phyloP scores from a whole-genome alignment of 2,797 vertebrate species.

The Australoheros facetus region DNA sequence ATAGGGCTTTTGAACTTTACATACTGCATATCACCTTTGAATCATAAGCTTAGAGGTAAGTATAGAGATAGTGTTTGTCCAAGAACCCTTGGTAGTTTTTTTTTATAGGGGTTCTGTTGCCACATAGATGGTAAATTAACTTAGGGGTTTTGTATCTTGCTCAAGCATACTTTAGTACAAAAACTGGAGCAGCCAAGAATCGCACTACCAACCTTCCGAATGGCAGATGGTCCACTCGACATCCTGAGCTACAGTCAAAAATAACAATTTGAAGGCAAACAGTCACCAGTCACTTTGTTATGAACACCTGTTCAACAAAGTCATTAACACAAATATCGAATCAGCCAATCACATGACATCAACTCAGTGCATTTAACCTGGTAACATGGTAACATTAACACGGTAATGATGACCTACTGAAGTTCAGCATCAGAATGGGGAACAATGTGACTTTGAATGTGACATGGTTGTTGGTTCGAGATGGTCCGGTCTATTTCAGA shows the following conservation, averaged over 20 bases:
- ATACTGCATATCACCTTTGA: neutral
- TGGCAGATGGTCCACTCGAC: too few species aligned
- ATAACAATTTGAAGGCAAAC: neutral
- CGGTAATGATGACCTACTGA: neutral
- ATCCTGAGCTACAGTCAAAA: too few species aligned
- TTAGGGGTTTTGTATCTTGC: too few species aligned
- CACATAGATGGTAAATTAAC: neutral
- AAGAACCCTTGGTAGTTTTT: neutral
- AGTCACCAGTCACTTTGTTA: neutral
- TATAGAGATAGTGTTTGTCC: neutral
- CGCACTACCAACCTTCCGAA: too few species aligned
- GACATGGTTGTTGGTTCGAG: neutral
- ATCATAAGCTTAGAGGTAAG: neutral
- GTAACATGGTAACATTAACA: neutral
- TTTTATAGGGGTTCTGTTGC: neutral
- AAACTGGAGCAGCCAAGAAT: too few species aligned
- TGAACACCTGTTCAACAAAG: neutral
- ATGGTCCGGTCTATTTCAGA: neutral
- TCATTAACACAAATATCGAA: neutral
- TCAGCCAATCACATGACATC: neutral
- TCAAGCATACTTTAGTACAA: too few species aligned
- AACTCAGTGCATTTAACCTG: neutral
- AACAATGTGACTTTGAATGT: neutral
- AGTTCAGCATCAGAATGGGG: neutral
- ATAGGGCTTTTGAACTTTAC: constrained; percentile 14